Percentiles rank a stretch among this genome's conserved stretches.
Evolutionary conservation across 2,113 vertebrate genomes (phyloP).

Genomic region (Dinomys branickii): DNA sequence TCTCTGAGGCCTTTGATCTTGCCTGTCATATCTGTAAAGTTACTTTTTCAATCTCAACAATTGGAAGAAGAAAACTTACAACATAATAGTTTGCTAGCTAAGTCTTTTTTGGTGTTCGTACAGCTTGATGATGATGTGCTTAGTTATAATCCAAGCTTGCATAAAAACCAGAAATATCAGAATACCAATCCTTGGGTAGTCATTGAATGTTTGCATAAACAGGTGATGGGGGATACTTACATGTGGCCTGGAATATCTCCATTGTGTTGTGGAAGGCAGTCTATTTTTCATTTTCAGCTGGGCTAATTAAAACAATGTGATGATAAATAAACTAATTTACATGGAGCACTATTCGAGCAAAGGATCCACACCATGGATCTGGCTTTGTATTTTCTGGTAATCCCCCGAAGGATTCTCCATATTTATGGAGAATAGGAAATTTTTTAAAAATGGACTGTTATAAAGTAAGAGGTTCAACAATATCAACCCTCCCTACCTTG

Average conservation of each 20-base stretch:
- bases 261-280: neutral
- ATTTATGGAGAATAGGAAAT: neutral
- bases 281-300: neutral
- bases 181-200: neutral
- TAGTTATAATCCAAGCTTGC: neutral
- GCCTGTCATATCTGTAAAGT: neutral
- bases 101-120: neutral
- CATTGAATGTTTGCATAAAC: neutral
- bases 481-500: neutral
- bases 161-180: neutral
- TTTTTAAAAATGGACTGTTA: neutral
- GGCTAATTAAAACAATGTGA: neutral
- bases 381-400: neutral
- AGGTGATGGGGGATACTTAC: neutral
- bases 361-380: neutral
- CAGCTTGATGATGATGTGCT: neutral
- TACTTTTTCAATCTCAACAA: neutral
- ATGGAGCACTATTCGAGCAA: neutral
- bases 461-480: neutral
- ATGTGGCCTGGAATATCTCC: neutral
- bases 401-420: neutral
- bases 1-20: conserved; percentile 23
- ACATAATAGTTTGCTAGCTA: neutral
- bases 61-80: neutral
- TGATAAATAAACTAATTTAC: neutral